These are phyloP conservation scores for Gerris buenoi DNA, from an alignment of 1,140 invertebrate genomes.

Conservation along the genomic window DNA sequence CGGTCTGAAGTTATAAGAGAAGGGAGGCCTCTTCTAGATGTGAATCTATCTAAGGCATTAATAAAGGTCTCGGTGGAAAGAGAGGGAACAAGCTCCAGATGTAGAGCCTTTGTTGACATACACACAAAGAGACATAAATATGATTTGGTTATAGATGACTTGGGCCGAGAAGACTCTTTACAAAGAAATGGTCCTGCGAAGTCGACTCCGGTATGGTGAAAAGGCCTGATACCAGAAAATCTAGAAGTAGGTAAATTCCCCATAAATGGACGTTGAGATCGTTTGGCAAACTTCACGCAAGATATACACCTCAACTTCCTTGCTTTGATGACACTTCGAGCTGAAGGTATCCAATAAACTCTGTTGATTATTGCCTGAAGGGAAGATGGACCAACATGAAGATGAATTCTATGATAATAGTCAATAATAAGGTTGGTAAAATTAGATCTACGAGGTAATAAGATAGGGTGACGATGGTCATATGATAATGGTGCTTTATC, in stretches of 20 bases:
- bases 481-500: conserved; percentile 8
- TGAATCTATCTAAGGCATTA: conserved; percentile 22
- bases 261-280: conserved; percentile 21
- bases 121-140: conserved; percentile 33
- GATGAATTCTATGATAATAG: conserved; percentile 21
- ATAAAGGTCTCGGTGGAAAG: conserved; percentile 30
- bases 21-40: not conserved
- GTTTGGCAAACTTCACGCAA: conserved; percentile 20
- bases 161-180: conserved; percentile 20
- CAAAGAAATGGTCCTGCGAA: conserved; percentile 30
- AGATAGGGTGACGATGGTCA: conserved; percentile 14
- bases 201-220: conserved; percentile 28
- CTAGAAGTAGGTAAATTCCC: conserved; percentile 23
- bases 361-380: conserved; percentile 19
- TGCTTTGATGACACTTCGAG: conserved; percentile 18
- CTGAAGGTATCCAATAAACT: conserved; percentile 24
- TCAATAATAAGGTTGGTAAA: conserved; percentile 27
- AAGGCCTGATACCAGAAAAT: conserved; percentile 22
- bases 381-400: conserved; percentile 23
- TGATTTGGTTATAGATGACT: conserved; percentile 24
- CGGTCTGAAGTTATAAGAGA: conserved; percentile 27
- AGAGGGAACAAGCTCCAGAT: conserved; percentile 30
- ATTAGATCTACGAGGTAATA: conserved; percentile 15
- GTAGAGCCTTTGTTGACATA: conserved; percentile 29
- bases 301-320: conserved; percentile 21